Conservation (phyloP, 2,888 invertebrate genomes). For the Melanchra persicariae region DNA sequence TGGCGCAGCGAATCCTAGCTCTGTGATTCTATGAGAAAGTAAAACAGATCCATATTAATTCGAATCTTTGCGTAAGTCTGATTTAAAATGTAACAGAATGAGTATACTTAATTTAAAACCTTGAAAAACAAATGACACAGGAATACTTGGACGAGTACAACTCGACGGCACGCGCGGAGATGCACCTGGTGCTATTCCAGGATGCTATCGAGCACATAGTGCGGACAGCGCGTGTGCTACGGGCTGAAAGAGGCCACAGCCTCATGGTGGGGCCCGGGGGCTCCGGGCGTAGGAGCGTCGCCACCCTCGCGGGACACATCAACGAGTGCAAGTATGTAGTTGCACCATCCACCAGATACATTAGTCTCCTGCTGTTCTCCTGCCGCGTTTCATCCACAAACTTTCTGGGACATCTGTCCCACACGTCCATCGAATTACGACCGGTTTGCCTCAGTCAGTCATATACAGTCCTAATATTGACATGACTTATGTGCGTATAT, state of each 20-base stretch:
- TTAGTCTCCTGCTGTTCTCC: background rate
- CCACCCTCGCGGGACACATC: slow-evolving; percentile 95
- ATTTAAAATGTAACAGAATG: background rate
- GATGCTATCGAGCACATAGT: slow-evolving; percentile 97
- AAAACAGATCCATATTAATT: no score
- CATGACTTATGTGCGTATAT: no score
- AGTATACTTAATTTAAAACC: background rate
- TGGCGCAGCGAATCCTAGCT: no score
- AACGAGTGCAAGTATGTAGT: slow-evolving; percentile 94
- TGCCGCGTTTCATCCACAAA: no score
- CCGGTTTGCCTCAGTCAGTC: no score
- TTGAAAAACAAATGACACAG: slow-evolving; percentile 73
- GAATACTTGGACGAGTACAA: slow-evolving; percentile 97
- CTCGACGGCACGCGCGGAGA: slow-evolving; percentile 93
- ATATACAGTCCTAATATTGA: no score
- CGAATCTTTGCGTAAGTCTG: background rate
- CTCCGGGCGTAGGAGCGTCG: slow-evolving; percentile 97
- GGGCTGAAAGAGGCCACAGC: slow-evolving; percentile 97
- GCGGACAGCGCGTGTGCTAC: slow-evolving; percentile 95
- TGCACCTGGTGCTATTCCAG: slow-evolving; percentile 96
- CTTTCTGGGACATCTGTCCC: no score
- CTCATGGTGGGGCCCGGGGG: slow-evolving; percentile 97
- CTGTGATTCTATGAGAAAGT: no score
- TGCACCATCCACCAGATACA: slow-evolving; percentile 14
- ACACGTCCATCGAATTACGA: no score